Conservation (phyloP, 2,888 invertebrate genomes). For the Prenolepis imparis region DNA sequence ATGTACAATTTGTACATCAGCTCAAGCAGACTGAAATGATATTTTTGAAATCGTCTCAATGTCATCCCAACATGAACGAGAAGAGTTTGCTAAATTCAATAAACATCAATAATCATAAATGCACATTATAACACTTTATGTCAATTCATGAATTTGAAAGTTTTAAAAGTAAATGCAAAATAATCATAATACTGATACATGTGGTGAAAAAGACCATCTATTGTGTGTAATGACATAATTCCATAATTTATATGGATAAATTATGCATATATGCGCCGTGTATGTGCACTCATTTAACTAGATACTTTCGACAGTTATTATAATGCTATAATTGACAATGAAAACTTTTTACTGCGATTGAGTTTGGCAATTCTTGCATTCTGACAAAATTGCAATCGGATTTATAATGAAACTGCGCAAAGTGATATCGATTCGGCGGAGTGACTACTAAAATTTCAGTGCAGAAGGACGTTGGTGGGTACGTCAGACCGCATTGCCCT, state of each 20-base stretch:
- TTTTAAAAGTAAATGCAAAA: not conserved
- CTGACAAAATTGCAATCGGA: conserved; percentile 32
- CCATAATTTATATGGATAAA: not conserved
- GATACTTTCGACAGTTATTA: not conserved
- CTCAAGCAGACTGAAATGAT: not conserved
- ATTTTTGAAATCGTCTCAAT: not conserved
- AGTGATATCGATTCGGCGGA: conserved; percentile 34
- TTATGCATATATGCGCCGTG: not conserved
- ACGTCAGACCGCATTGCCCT: conserved; percentile 1
- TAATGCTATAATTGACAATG: not conserved
- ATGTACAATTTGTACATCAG: no score
- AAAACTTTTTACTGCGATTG: not conserved
- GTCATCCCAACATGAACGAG: not conserved
- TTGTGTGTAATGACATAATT: not conserved
- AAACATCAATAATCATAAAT: not conserved
- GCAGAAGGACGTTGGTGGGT: conserved; percentile 1
- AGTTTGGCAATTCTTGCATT: conserved; percentile 18
- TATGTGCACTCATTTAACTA: not conserved
- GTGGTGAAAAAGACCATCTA: not conserved
- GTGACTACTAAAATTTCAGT: conserved; percentile 42
- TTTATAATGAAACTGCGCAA: conserved; percentile 51
- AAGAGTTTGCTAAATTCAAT: not conserved
- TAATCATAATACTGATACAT: not conserved
- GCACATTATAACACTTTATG: not conserved
- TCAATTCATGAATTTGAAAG: not conserved